Evolutionary conservation across 2,797 vertebrate genomes (phyloP).

Genomic region (Sebastiscus tertius): DNA sequence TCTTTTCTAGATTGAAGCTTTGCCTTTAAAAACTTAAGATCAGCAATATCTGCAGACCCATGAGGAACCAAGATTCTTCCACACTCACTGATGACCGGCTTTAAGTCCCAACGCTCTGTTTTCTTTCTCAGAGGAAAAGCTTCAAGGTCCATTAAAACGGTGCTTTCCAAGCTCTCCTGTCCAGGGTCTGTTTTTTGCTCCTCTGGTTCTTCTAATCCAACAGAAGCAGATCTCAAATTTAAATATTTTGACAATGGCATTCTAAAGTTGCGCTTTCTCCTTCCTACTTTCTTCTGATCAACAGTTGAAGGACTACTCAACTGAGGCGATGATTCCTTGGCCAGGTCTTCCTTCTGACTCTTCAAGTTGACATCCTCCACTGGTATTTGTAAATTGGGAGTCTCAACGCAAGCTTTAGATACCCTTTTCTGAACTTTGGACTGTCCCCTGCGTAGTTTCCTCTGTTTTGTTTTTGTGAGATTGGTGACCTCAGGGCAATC

Average conservation of each 20-base stretch:
- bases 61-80: slow-evolving; percentile 82
- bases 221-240: slow-evolving; percentile 12
- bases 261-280: slow-evolving; percentile 33
- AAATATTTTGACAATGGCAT: slow-evolving; percentile 27
- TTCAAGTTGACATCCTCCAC: slow-evolving; percentile 8
- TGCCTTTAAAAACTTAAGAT: slow-evolving; percentile 51
- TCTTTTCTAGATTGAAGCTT: slow-evolving; percentile 4
- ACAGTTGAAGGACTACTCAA: slow-evolving; percentile 17
- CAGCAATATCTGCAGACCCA: slow-evolving; percentile 64
- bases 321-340: slow-evolving; percentile 10
- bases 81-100: slow-evolving; percentile 81
- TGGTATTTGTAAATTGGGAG: slow-evolving; percentile 19
- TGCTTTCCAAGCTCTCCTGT: slow-evolving; percentile 6
- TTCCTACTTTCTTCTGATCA: slow-evolving; percentile 47
- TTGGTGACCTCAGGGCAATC: slow-evolving; percentile 22
- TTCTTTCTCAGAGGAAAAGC: slow-evolving; percentile 70
- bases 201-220: not conserved
- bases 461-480: slow-evolving; percentile 18
- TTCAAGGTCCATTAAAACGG: slow-evolving; percentile 32
- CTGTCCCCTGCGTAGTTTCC: slow-evolving; percentile 20
- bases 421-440: not conserved
- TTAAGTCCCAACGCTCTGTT: slow-evolving; percentile 78
- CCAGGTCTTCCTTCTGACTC: not conserved
- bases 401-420: slow-evolving; percentile 31
- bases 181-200: not conserved